A percentile compares a stretch with the other conserved stretches of the same genome.
These are phyloP conservation scores for Gymnogyps californianus DNA, from an alignment of 2,113 vertebrate species.

Conservation along the genomic window DNA sequence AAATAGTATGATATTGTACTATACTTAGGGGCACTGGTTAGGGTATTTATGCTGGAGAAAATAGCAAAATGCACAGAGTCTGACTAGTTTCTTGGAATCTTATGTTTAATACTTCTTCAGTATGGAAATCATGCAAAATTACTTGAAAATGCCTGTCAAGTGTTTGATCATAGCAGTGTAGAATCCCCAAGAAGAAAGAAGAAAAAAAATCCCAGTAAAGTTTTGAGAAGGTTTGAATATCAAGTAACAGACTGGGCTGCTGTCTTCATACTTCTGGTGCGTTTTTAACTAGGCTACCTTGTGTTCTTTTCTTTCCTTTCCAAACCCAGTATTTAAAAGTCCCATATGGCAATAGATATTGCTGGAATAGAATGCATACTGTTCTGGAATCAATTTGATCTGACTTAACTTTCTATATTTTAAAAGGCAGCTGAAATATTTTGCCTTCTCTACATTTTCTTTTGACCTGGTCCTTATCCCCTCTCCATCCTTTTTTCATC, in stretches of 20 bases:
- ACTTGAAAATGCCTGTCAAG: constrained; percentile 52
- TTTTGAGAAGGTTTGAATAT: constrained; percentile 59
- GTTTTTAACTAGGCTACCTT: constrained; percentile 66
- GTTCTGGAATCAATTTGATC: constrained; percentile 47
- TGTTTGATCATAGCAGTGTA: constrained; percentile 36
- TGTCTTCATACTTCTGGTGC: constrained; percentile 59
- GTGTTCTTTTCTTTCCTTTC: constrained; percentile 64
- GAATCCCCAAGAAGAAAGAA: constrained; percentile 23
- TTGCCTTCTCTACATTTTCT: neutral
- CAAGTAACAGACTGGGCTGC: constrained; percentile 62
- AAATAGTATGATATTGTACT: constrained; percentile 17
- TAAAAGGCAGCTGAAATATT: constrained; percentile 11
- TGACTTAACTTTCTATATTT: constrained; percentile 5
- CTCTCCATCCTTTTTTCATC: neutral
- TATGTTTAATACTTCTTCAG: constrained; percentile 46
- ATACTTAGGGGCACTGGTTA: constrained; percentile 8
- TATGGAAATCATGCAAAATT: constrained; percentile 58
- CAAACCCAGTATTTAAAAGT: constrained; percentile 60
- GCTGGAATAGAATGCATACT: neutral
- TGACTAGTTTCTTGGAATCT: constrained; percentile 35
- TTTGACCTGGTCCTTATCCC: neutral
- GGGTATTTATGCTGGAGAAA: constrained; percentile 19
- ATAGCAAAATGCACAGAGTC: neutral
- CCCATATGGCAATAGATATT: constrained; percentile 42
- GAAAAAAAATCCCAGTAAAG: constrained; percentile 23